A percentile compares a stretch with the other conserved stretches of the same genome.
These are phyloP conservation scores for Tamias sibiricus DNA, from an alignment of 2,113 vertebrate genomes.

Conservation along the genomic window DNA sequence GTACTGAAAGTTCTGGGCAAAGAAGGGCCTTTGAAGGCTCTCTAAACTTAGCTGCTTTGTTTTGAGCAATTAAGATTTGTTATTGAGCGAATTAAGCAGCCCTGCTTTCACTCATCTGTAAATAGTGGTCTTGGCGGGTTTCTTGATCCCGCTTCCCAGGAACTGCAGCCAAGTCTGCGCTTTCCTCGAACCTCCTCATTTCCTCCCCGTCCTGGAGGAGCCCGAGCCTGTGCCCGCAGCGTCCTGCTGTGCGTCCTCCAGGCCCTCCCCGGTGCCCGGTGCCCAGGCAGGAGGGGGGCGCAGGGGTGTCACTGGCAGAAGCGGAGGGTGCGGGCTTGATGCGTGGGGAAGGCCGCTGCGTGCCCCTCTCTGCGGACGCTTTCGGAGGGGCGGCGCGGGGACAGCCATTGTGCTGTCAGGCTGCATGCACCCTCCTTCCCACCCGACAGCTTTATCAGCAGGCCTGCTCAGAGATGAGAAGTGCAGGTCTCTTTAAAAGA, in stretches of 20 bases:
- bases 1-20: not conserved
- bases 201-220: not conserved
- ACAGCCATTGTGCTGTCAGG: not conserved
- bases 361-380: constrained; percentile 55
- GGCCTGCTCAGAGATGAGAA: not conserved
- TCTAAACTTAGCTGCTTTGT: constrained; percentile 63
- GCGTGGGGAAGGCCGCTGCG: not conserved
- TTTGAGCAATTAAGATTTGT: constrained; percentile 68
- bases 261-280: constrained; percentile 3
- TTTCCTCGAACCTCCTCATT: not conserved
- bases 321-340: not conserved
- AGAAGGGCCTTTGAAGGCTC: not conserved
- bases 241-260: not conserved
- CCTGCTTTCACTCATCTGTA: constrained; percentile 16
- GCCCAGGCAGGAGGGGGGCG: not conserved
- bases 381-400: constrained; percentile 77
- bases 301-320: not conserved
- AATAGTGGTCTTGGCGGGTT: not conserved
- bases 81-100: constrained; percentile 48
- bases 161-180: not conserved
- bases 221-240: not conserved
- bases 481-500: not conserved
- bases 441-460: constrained; percentile 79
- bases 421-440: not conserved
- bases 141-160: not conserved